phyloP scores from a whole-genome alignment of 2,797 vertebrate species.

The Gymnoscopelus braueri region DNA sequence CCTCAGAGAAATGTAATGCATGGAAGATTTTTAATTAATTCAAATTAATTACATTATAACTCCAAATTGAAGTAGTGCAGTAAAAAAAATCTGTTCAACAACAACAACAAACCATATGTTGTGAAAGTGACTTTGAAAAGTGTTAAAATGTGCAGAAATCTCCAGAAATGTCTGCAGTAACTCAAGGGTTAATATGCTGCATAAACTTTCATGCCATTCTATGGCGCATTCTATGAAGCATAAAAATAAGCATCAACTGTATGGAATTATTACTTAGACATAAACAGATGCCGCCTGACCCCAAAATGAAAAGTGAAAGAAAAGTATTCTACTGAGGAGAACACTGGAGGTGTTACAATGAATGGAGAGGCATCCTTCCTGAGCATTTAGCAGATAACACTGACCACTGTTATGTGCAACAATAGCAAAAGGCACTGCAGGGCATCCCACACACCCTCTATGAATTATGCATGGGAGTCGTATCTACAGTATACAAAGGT shows the following conservation, averaged over 20 bases:
- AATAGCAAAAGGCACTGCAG: not conserved
- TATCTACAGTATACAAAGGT: conserved; percentile 21
- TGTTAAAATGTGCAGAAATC: too few species aligned
- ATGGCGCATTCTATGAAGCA: too few species aligned
- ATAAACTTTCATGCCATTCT: too few species aligned
- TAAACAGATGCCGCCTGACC: conserved; percentile 7
- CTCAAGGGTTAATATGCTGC: too few species aligned
- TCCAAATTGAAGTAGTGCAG: too few species aligned
- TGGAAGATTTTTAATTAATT: too few species aligned
- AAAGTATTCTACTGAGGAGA: not conserved
- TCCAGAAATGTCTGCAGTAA: too few species aligned
- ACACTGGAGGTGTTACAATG: conserved; percentile 12
- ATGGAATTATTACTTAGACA: not conserved
- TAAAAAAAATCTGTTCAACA: too few species aligned
- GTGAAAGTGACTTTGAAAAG: too few species aligned
- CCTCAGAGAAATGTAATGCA: too few species aligned
- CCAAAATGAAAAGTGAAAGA: conserved; percentile 20
- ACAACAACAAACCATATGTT: too few species aligned
- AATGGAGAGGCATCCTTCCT: not conserved
- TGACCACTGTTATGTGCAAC: conserved; percentile 9
- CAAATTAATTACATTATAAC: too few species aligned
- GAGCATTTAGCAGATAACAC: conserved; percentile 15
- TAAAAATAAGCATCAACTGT: not conserved
- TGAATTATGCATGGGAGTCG: conserved; percentile 41
- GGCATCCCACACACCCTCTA: conserved; percentile 5